A percentile compares a stretch with the other conserved stretches of the same genome.
Evolutionary conservation across 2,113 vertebrate genomes (phyloP).

Genomic region (Dasyurus viverrinus): DNA sequence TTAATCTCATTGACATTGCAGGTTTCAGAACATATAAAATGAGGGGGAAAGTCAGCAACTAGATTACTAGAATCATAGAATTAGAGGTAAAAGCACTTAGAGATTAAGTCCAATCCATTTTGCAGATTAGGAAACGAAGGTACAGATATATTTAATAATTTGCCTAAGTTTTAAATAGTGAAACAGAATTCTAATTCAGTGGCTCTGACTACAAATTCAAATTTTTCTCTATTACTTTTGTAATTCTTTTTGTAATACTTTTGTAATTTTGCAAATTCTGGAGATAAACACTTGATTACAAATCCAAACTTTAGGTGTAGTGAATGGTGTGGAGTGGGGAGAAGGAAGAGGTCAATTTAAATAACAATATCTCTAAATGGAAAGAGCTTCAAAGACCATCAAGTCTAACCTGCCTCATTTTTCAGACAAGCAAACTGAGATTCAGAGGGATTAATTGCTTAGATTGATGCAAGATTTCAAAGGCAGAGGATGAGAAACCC

Average conservation of each 20-base stretch:
- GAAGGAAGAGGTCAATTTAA: neutral
- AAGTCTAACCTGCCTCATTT: neutral
- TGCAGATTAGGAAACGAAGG: neutral
- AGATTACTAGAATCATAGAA: neutral
- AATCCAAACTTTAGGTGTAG: neutral
- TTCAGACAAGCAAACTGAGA: neutral
- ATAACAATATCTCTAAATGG: neutral
- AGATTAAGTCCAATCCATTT: neutral
- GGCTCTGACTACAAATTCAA: neutral
- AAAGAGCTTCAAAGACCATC: neutral
- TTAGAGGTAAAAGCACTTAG: neutral
- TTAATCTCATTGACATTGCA: neutral
- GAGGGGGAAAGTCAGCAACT: neutral
- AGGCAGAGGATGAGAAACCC: neutral
- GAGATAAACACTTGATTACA: neutral
- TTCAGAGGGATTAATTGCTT: neutral
- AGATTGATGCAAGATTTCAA: neutral
- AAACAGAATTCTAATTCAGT: neutral
- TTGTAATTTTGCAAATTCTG: neutral
- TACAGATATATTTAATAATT: neutral
- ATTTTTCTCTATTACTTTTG: neutral
- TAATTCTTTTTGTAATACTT: no score
- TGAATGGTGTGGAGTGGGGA: neutral
- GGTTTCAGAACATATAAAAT: neutral
- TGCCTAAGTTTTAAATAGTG: neutral